Percentiles rank a stretch among this genome's conserved stretches.
These are phyloP conservation scores for Thymelicus lineola DNA, from an alignment of 2,888 invertebrate species.

Conservation along the genomic window DNA sequence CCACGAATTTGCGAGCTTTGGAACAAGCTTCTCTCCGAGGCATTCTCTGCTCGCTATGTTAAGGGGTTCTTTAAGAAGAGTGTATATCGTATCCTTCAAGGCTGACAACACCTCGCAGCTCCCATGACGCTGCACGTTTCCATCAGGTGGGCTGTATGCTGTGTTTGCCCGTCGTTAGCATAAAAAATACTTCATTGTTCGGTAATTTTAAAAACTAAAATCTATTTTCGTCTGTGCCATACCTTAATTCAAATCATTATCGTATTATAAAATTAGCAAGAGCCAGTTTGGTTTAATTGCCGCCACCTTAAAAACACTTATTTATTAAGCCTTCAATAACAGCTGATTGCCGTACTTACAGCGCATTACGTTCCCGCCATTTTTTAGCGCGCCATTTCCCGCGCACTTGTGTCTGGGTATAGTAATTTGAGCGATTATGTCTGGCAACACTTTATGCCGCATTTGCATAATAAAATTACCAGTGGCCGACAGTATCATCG, in stretches of 20 bases:
- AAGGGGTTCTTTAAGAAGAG: no score
- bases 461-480: constrained; percentile 85
- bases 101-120: no score
- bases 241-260: constrained; percentile 23
- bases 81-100: no score
- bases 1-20: no score
- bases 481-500: constrained; percentile 57
- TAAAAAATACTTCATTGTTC: no score
- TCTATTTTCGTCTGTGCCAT: background rate
- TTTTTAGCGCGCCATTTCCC: constrained; percentile 59
- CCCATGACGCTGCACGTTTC: no score
- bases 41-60: no score
- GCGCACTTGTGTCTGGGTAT: constrained; percentile 59
- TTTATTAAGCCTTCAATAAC: constrained; percentile 44
- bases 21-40: no score
- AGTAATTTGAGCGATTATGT: constrained; percentile 75
- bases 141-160: no score
- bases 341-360: constrained; percentile 54
- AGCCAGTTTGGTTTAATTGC: constrained; percentile 36
- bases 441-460: constrained; percentile 79
- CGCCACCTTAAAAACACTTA: constrained; percentile 39
- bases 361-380: constrained; percentile 53
- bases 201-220: background rate
- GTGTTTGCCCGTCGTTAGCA: no score
- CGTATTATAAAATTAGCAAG: constrained; percentile 35